These are phyloP conservation scores for Drosophila cognata DNA, from an alignment of 2,888 invertebrate species.

Conservation along the genomic window DNA sequence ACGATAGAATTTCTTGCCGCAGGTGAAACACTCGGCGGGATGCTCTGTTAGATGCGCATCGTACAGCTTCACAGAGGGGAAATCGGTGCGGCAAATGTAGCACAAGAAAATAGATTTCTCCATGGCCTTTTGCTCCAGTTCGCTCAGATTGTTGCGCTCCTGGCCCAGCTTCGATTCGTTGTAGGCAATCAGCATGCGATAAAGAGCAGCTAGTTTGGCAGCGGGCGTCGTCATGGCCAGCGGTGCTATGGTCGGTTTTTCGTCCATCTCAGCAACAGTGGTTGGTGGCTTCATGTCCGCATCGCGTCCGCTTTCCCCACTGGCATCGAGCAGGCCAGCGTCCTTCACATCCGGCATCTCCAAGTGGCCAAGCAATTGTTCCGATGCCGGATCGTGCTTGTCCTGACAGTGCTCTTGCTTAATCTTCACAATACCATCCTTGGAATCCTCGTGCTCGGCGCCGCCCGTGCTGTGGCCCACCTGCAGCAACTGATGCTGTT, in stretches of 20 bases:
- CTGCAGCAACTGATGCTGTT: slow-evolving; percentile 38
- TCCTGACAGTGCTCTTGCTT: slow-evolving; percentile 79
- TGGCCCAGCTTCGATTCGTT: slow-evolving; percentile 84
- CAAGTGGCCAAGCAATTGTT: slow-evolving; percentile 60
- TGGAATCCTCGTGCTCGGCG: slow-evolving; percentile 71
- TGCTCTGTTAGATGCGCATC: slow-evolving; percentile 91
- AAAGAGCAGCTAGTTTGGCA: slow-evolving; percentile 82
- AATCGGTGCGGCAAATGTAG: slow-evolving; percentile 88
- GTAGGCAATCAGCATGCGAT: slow-evolving; percentile 84
- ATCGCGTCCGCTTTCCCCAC: slow-evolving; percentile 39
- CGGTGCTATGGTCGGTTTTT: slow-evolving; percentile 62
- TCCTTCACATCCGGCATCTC: slow-evolving; percentile 77
- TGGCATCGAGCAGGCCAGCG: slow-evolving; percentile 59
- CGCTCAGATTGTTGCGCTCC: slow-evolving; percentile 79
- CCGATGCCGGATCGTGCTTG: slow-evolving; percentile 47
- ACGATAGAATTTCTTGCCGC: slow-evolving; percentile 91
- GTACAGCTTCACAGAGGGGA: slow-evolving; percentile 89
- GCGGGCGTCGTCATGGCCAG: slow-evolving; percentile 75
- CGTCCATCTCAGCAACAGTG: slow-evolving; percentile 55
- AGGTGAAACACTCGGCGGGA: slow-evolving; percentile 92
- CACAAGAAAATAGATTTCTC: slow-evolving; percentile 86
- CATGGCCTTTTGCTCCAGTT: slow-evolving; percentile 81
- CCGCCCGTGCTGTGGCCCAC: slow-evolving; percentile 29
- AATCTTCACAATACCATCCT: slow-evolving; percentile 82
- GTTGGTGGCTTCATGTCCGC: slow-evolving; percentile 62